Conservation (phyloP, 2,888 invertebrate genomes). For the Aphelenchoides bicaudatus region DNA sequence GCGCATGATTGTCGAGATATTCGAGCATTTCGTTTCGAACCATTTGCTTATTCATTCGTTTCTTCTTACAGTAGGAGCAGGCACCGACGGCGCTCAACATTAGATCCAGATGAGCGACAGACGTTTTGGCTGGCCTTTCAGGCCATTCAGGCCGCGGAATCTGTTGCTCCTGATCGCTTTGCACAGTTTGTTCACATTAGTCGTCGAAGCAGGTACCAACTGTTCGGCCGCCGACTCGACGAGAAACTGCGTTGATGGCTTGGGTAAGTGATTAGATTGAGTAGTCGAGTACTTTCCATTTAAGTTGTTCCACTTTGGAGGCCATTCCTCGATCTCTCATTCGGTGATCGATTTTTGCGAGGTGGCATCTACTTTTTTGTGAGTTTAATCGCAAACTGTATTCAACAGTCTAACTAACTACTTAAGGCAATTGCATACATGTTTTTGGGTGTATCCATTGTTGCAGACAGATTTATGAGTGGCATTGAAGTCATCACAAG, state of each 20-base stretch:
- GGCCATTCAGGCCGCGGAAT: slow-evolving; percentile 5
- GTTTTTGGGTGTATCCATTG: slow-evolving; percentile 96
- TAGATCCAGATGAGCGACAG: slow-evolving; percentile 17
- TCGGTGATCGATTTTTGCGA: slow-evolving; percentile 64
- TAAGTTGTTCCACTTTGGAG: slow-evolving; percentile 38
- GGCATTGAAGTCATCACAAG: slow-evolving; percentile 94
- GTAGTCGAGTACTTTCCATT: background rate
- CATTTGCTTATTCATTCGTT: too few species aligned
- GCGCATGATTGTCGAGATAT: too few species aligned
- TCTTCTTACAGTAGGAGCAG: too few species aligned
- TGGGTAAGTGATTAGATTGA: slow-evolving; percentile 81
- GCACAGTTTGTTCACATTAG: background rate
- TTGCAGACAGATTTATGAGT: slow-evolving; percentile 98
- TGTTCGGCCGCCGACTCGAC: slow-evolving; percentile 59
- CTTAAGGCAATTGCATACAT: slow-evolving; percentile 83
- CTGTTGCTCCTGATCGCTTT: background rate
- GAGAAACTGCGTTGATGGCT: slow-evolving; percentile 74
- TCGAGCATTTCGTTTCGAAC: too few species aligned
- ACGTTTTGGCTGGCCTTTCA: slow-evolving; percentile 6
- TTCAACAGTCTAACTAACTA: too few species aligned
- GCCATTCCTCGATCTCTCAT: slow-evolving; percentile 54
- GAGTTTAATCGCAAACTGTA: too few species aligned
- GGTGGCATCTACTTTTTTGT: slow-evolving; percentile 85
- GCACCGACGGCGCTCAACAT: too few species aligned
- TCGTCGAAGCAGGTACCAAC: slow-evolving; percentile 49